Conservation (phyloP, 2,797 vertebrate genomes). For the Oophaga sylvatica region DNA sequence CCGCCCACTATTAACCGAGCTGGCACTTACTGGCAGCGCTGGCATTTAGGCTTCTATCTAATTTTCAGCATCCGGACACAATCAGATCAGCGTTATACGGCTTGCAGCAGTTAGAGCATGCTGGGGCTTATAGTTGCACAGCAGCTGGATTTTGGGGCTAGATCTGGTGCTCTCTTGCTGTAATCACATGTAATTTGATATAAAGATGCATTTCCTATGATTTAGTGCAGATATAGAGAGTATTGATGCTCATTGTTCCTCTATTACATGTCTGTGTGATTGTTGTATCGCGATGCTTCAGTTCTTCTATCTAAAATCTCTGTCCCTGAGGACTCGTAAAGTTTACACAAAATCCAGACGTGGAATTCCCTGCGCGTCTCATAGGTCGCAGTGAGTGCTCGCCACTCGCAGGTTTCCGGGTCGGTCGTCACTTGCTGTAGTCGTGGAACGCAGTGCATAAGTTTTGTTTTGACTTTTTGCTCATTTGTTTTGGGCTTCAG, state of each 20-base stretch:
- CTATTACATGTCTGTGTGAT: no score
- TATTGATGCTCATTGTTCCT: no score
- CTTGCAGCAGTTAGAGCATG: no score
- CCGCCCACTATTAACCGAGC: neutral
- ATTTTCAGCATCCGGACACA: neutral
- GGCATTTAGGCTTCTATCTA: neutral
- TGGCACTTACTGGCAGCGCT: neutral
- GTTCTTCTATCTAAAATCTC: neutral
- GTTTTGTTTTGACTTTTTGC: neutral
- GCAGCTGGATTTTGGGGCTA: neutral
- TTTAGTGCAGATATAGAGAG: no score
- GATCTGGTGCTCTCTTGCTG: neutral
- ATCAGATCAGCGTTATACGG: no score
- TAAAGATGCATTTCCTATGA: no score
- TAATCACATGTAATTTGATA: no score
- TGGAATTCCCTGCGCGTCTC: neutral
- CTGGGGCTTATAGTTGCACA: neutral
- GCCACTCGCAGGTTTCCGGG: neutral
- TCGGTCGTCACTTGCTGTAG: neutral
- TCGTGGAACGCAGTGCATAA: no score
- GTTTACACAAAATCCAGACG: conserved; percentile 24
- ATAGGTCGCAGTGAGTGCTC: neutral
- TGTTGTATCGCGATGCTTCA: no score
- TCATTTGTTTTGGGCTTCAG: neutral
- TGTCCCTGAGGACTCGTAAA: neutral